These are phyloP conservation scores for Chiridota heheva DNA, from an alignment of 35 echinoderm and acorn worm genomes.

Conservation along the genomic window DNA sequence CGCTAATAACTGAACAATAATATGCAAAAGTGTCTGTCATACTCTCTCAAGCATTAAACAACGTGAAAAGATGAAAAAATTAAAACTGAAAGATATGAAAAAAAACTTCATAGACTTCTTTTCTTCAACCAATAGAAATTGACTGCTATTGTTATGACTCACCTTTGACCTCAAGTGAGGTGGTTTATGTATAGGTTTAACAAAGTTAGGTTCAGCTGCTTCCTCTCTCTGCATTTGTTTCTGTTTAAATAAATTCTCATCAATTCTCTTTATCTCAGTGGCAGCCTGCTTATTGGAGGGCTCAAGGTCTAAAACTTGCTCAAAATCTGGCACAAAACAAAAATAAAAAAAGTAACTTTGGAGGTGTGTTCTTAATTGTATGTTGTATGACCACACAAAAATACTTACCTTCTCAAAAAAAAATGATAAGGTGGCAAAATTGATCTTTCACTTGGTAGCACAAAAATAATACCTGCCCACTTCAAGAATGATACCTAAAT, in stretches of 20 bases:
- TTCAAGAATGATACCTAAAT: no score
- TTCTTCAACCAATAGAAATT: no score
- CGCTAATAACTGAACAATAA: no score
- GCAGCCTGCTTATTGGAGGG: conserved; percentile 85
- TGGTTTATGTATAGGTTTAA: conserved; percentile 82
- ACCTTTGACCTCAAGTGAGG: conserved; percentile 93
- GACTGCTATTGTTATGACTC: no score
- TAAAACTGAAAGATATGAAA: not conserved
- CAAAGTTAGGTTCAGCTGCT: conserved; percentile 53
- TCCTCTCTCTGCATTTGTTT: conserved; percentile 62
- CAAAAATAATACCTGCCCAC: no score
- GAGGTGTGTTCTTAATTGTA: not conserved
- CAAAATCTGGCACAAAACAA: conserved; percentile 64
- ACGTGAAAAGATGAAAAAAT: no score
- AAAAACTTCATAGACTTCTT: not conserved
- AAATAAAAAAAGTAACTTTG: not conserved
- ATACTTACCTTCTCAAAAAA: no score
- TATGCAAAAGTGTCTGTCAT: no score
- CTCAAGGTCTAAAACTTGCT: conserved; percentile 90
- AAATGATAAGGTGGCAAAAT: no score
- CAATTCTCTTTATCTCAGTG: conserved; percentile 82
- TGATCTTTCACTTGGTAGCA: no score
- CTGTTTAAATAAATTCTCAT: conserved; percentile 42
- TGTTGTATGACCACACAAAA: no score
- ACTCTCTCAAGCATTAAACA: no score